Base-by-base conservation (phyloP, 2,888 invertebrate species). In the Meta bourneti region DNA sequence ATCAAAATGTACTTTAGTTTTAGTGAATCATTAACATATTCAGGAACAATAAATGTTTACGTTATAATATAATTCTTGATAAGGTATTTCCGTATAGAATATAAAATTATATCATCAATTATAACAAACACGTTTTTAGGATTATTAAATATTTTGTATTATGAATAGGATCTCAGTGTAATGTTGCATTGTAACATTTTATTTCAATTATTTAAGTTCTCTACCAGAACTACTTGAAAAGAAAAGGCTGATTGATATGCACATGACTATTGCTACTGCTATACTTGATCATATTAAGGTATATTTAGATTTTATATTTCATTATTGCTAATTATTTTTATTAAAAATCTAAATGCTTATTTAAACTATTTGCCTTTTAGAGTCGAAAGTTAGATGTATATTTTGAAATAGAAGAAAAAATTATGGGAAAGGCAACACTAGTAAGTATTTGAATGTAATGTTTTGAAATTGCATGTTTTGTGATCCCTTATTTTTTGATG, bases 371-470 rank as follows among this genome's bases (percentile, higher is more conserved):
- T 69, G 20, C 72, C 34, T 81, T 79, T 69, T 93, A 99, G 96
- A 96, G 97, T 0, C 96, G 99, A 85, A 97, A 99, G 93, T 95
- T 99, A 83, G 99, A 99, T 95, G 98, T 98, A 0, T 98, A 98
- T 94, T 99, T 99, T 94, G 99, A 99, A 95, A 96, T 98, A 92
- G 99, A 99, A 96, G 99, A 99, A 95, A 99, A 99, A 95, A 97
- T 99, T 79, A 98, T 99, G 98, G 98, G 95, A 93, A 95, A 95
- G 93, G 94, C 95, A 9, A 94, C 94, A 34, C 94, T 95, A 93
- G 94, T 94, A 93, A 93, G 94, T 93, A 16, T 13, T 11, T 54
- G 61, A 74, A 91, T 48, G 13, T 7, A 89, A 93, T 19, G 69
- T 93, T 80, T 49, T 93, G n/a, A 16, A 70, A 52, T 83, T 83